Conservation (phyloP, 2,113 vertebrate genomes). For the Trichechus manatus region DNA sequence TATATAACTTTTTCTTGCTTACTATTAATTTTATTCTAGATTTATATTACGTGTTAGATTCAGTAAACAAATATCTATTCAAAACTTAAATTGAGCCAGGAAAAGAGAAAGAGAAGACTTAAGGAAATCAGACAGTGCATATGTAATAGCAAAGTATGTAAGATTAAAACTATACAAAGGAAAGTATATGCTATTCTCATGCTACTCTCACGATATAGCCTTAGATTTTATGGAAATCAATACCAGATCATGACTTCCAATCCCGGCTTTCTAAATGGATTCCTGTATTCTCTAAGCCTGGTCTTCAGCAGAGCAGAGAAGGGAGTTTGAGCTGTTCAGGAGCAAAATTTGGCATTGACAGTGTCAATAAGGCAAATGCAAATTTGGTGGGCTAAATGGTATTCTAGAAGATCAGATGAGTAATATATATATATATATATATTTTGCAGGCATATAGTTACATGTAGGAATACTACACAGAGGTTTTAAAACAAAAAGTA, state of each 20-base stretch:
- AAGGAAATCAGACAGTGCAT: background rate
- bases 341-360: background rate
- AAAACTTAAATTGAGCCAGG: background rate
- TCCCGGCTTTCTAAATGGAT: background rate
- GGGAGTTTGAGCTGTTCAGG: background rate
- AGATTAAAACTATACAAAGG: background rate
- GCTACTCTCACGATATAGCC: background rate
- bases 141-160: background rate
- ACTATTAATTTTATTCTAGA: conserved; percentile 8
- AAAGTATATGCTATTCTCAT: background rate
- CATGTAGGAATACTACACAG: background rate
- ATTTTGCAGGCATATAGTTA: background rate
- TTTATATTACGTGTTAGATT: background rate
- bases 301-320: background rate
- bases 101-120: background rate
- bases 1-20: conserved; percentile 7
- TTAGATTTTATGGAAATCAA: background rate
- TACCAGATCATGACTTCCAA: background rate
- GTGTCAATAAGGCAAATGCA: background rate
- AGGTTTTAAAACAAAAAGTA: background rate
- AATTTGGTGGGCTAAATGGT: background rate
- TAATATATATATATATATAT: background rate
- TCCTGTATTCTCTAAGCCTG: background rate
- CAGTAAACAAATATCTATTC: background rate
- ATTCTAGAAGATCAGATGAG: background rate